Conservation (phyloP, 2,113 vertebrate genomes). For the Pipa parva region DNA sequence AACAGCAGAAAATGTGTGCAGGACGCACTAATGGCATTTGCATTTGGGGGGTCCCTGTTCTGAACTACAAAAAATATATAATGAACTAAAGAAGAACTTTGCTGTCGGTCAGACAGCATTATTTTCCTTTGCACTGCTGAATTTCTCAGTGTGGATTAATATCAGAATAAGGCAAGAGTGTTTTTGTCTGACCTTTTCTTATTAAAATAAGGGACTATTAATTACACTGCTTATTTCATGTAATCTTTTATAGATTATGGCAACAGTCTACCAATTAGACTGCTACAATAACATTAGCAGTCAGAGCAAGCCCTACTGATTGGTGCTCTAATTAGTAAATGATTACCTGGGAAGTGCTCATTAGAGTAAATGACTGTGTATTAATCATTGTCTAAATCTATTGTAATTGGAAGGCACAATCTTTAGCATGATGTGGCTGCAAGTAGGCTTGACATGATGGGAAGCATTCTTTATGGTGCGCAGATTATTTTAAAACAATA, state of each 20-base stretch:
- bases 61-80: too few relatives aligned
- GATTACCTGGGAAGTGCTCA: constrained; percentile 37
- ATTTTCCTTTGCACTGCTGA: neutral
- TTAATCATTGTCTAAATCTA: constrained; percentile 34
- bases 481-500: constrained; percentile 13
- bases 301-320: constrained; percentile 8
- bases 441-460: too few relatives aligned
- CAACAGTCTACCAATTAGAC: constrained; percentile 22
- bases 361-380: constrained; percentile 31
- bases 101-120: too few relatives aligned
- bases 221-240: constrained; percentile 28
- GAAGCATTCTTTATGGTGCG: constrained; percentile 20
- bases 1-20: too few relatives aligned
- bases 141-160: neutral
- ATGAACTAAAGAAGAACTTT: too few relatives aligned
- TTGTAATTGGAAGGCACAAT: constrained; percentile 31
- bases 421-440: constrained; percentile 7
- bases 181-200: constrained; percentile 24
- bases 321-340: constrained; percentile 37
- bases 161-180: too few relatives aligned
- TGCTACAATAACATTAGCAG: constrained; percentile 29
- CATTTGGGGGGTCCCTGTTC: too few relatives aligned
- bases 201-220: constrained; percentile 28
- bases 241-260: constrained; percentile 39
- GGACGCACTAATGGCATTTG: too few relatives aligned